phyloP scores from a whole-genome alignment of 2,888 invertebrate species.

The Phaonia tiefii region DNA sequence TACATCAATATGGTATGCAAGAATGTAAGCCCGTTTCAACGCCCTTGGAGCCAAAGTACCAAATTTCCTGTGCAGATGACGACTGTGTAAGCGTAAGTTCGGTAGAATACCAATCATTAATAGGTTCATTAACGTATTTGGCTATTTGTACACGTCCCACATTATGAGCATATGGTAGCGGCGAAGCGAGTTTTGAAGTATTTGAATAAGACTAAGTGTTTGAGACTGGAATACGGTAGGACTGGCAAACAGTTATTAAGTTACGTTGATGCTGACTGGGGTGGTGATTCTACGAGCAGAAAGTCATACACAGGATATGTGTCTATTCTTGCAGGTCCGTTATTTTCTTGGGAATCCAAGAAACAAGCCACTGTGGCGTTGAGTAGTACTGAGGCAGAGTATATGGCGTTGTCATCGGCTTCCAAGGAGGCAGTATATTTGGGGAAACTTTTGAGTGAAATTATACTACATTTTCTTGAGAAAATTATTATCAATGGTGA shows the following conservation, averaged over 20 bases:
- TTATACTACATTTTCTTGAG: not conserved
- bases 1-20: slow-evolving; percentile 13
- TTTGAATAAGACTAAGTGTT: slow-evolving; percentile 12
- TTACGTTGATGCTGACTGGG: slow-evolving; percentile 46
- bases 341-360: slow-evolving; percentile 33
- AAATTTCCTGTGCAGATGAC: slow-evolving; percentile 17
- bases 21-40: slow-evolving; percentile 23
- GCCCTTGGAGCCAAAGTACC: slow-evolving; percentile 32
- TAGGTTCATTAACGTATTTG: too few relatives aligned
- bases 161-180: slow-evolving; percentile 34
- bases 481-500: not conserved
- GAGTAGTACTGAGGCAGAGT: not conserved
- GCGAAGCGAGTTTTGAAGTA: slow-evolving; percentile 26
- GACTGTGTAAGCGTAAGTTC: not conserved
- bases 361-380: slow-evolving; percentile 6
- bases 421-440: slow-evolving; percentile 26
- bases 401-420: slow-evolving; percentile 14
- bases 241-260: slow-evolving; percentile 38
- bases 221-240: slow-evolving; percentile 20
- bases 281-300: slow-evolving; percentile 3
- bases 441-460: slow-evolving; percentile 1
- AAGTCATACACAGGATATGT: slow-evolving; percentile 45
- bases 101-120: slow-evolving; percentile 23
- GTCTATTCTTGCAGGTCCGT: slow-evolving; percentile 67
- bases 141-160: not conserved